phyloP scores from a whole-genome alignment of 2,888 invertebrate species.

The Teleogryllus oceanicus region DNA sequence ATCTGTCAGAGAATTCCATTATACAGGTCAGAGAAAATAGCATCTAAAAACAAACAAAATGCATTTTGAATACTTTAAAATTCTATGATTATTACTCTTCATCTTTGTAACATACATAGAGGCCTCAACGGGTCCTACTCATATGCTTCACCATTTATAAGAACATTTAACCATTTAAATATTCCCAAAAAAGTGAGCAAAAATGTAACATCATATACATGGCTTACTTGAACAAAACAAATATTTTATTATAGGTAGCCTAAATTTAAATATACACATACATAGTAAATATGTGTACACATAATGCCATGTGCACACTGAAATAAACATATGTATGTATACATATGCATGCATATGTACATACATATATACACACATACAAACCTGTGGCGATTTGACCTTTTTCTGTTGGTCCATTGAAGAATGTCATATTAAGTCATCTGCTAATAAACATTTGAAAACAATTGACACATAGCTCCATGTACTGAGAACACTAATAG shows the following conservation, averaged over 20 bases:
- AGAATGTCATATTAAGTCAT: background rate
- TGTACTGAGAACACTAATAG: background rate
- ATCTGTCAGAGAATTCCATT: too few species aligned
- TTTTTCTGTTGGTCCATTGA: conserved; percentile 11
- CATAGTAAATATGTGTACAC: background rate
- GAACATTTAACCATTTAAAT: conserved; percentile 20
- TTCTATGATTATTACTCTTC: too few species aligned
- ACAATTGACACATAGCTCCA: conserved; percentile 18
- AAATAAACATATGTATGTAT: conserved; percentile 19
- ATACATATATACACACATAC: conserved; percentile 22
- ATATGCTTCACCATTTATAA: conserved; percentile 4
- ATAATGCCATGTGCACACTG: background rate
- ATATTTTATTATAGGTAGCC: background rate
- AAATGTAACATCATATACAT: background rate
- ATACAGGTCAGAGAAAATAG: too few species aligned
- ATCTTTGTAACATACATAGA: too few species aligned
- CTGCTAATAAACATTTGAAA: conserved; percentile 11
- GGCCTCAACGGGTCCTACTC: background rate
- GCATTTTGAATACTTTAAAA: too few species aligned
- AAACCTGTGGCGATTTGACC: conserved; percentile 20
- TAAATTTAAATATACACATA: conserved; percentile 18
- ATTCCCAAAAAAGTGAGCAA: conserved; percentile 20
- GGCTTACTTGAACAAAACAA: conserved; percentile 19
- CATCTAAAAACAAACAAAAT: too few species aligned
- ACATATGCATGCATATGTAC: conserved; percentile 21